Base-by-base conservation (phyloP, 2,888 invertebrate species). In the Euproctis similis region DNA sequence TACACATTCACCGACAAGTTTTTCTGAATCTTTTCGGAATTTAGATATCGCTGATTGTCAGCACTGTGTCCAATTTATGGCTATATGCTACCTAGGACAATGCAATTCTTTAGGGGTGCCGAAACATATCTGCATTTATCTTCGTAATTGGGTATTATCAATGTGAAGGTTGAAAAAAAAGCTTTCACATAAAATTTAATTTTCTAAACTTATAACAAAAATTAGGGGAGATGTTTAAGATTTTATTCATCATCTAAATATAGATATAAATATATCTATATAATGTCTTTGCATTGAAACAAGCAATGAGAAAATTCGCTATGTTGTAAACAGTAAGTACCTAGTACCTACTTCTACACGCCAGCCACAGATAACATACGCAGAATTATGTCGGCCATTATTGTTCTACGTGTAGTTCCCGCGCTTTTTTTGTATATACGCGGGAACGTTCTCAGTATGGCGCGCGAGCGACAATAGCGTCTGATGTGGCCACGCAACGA, bases 401-500 rank as follows among this genome's bases (percentile, higher is more conserved):
- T 82, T 78, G 74, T 74, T 67, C 60, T n/a, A 43, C 58, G 58
- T 46, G 56, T 40, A 52, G 73, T 80, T 85, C 85, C 81, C 84
- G 82, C 82, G 84, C 72, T 81, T 84, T 85, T 85, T 82, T 74
- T 63, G 55, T 46, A 38, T 57, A 68, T 68, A 66, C 81, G 82
- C 82, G 85, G 81, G 84, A 85, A 85, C 65, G 66, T 82, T 85
- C 85, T 67, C 84, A 82, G 72, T 66, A 67, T 66, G 67, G 68
- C 78, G 75, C 78, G 72, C 74, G 77, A 70, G 72, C 69, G 63
- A 80, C 81, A 81, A 82, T 81, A 72, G 76, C 61, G 53, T 30
- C 49, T 44, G 36, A 36, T 51, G 55, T 52, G 46, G 53, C 59
- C 61, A 61, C 54, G 57, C 72, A 78, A 68, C 69, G 76, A 82